phyloP scores from a whole-genome alignment of 1,140 invertebrate genomes.

The Agrilus planipennis region DNA sequence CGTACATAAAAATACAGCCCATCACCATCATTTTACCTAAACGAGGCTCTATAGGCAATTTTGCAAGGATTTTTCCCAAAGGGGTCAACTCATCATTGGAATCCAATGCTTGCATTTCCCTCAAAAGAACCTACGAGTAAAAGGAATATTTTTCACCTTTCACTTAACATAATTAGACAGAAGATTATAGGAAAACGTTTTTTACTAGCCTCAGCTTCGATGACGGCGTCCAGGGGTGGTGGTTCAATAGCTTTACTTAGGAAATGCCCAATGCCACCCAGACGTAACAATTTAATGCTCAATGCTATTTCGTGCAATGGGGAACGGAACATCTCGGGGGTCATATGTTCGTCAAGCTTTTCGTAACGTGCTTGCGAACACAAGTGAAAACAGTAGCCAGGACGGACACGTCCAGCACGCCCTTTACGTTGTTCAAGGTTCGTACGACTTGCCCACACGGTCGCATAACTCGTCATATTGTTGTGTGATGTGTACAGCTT shows the following conservation, averaged over 20 bases:
- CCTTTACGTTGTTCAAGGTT: slow-evolving; percentile 87
- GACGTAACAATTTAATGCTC: slow-evolving; percentile 72
- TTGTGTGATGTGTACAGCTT: slow-evolving; percentile 92
- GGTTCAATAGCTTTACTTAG: slow-evolving; percentile 88
- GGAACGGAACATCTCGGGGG: slow-evolving; percentile 92
- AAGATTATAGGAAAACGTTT: not conserved
- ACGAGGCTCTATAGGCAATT: slow-evolving; percentile 82
- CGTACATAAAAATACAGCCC: slow-evolving; percentile 72
- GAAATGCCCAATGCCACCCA: slow-evolving; percentile 86
- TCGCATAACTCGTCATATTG: slow-evolving; percentile 91
- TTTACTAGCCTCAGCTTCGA: slow-evolving; percentile 65
- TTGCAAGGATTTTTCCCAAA: slow-evolving; percentile 82
- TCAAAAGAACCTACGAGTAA: slow-evolving; percentile 37
- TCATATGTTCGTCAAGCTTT: slow-evolving; percentile 79
- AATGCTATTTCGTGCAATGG: slow-evolving; percentile 84
- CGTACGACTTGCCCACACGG: slow-evolving; percentile 84
- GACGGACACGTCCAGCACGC: slow-evolving; percentile 75
- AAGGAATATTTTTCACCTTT: slow-evolving; percentile 35
- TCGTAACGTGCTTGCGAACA: slow-evolving; percentile 63
- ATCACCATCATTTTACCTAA: slow-evolving; percentile 93
- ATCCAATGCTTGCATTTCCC: slow-evolving; percentile 83
- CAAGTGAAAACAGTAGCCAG: slow-evolving; percentile 83
- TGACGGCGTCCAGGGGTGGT: slow-evolving; percentile 86
- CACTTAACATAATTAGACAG: not conserved
- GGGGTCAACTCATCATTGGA: slow-evolving; percentile 74